These are phyloP conservation scores for Dromius quadrimaculatus DNA, from an alignment of 2,888 invertebrate genomes.

Conservation along the genomic window DNA sequence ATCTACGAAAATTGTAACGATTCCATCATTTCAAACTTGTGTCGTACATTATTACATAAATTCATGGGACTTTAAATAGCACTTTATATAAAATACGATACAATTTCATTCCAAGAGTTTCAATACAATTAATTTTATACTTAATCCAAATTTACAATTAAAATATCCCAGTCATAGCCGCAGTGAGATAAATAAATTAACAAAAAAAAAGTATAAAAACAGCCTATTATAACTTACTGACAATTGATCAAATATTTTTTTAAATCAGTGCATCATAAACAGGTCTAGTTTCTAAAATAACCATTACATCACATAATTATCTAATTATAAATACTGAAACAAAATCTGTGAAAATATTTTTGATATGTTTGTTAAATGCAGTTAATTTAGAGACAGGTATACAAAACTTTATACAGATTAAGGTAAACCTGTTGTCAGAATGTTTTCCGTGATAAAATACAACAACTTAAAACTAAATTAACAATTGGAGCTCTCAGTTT, in stretches of 20 bases:
- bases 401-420: conserved; percentile 13
- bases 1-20: conserved; percentile 8
- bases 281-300: neutral
- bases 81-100: conserved; percentile 16
- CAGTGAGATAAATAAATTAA: conserved; percentile 18
- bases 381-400: conserved; percentile 34
- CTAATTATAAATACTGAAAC: conserved; percentile 31
- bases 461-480: too few relatives aligned
- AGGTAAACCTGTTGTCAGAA: conserved; percentile 21
- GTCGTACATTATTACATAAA: conserved; percentile 20
- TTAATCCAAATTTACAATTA: too few relatives aligned
- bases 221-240: neutral
- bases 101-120: too few relatives aligned
- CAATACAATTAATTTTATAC: too few relatives aligned
- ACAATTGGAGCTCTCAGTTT: too few relatives aligned
- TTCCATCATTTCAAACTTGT: neutral
- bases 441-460: conserved; percentile 14
- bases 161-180: too few relatives aligned
- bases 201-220: conserved; percentile 4
- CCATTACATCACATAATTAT: conserved; percentile 13
- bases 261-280: conserved; percentile 10
- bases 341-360: conserved; percentile 29
- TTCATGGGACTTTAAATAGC: neutral
- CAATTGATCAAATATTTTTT: too few relatives aligned
- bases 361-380: conserved; percentile 51